These are phyloP conservation scores for Hormiphora californensis DNA, from an alignment of 37 sponge, comb jelly and placozoan genomes.

Conservation along the genomic window DNA sequence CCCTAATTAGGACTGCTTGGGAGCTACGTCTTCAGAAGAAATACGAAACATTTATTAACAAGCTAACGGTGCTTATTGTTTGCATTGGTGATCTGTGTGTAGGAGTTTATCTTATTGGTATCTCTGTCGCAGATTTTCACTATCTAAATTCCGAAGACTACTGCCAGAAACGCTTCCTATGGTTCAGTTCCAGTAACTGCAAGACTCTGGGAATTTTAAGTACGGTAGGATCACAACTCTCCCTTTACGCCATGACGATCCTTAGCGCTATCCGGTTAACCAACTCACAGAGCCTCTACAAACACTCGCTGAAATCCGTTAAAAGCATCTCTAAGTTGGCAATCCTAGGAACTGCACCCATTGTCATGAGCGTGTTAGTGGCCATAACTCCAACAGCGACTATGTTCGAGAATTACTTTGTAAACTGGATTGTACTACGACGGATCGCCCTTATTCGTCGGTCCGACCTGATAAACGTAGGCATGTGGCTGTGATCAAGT, in stretches of 20 bases:
- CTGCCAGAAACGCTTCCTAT: background rate
- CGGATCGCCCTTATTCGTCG: background rate
- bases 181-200: background rate
- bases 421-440: background rate
- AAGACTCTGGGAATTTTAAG: background rate
- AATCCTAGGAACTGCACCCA: too few species aligned
- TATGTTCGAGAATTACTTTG: background rate
- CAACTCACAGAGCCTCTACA: too few species aligned
- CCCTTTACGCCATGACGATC: background rate
- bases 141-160: background rate
- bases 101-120: background rate
- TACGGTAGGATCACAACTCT: background rate
- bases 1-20: background rate
- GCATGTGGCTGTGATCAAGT: too few species aligned
- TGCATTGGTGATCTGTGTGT: background rate
- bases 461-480: too few species aligned
- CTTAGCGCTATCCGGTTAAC: background rate
- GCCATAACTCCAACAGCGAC: background rate
- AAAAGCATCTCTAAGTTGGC: too few species aligned
- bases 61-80: background rate
- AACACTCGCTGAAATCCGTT: too few species aligned
- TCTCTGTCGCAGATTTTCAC: background rate
- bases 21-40: background rate
- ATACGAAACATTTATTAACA: background rate
- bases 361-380: background rate